These are phyloP conservation scores for Cyclophora punctaria DNA, from an alignment of 2,888 invertebrate species.

Conservation along the genomic window DNA sequence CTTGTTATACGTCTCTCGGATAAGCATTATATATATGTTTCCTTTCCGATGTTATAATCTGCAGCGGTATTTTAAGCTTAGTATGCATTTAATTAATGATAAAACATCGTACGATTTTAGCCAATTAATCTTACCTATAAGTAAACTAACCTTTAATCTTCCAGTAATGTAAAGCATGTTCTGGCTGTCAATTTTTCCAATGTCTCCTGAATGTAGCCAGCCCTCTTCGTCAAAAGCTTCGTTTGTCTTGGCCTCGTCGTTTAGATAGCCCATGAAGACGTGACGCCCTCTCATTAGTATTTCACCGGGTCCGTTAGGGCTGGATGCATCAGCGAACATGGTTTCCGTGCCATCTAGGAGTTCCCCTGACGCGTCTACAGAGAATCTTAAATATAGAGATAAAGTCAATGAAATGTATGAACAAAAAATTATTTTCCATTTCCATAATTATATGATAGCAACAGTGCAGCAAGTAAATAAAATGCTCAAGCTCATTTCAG, in stretches of 20 bases:
- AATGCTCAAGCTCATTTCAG: too few species aligned
- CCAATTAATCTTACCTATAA: too few species aligned
- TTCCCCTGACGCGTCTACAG: slow-evolving; percentile 83
- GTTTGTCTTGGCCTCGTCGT: slow-evolving; percentile 82
- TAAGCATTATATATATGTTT: too few species aligned
- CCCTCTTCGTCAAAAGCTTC: slow-evolving; percentile 86
- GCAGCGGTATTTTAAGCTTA: too few species aligned
- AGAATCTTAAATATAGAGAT: slow-evolving; percentile 49
- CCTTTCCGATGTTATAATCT: too few species aligned
- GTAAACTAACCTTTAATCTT: slow-evolving; percentile 68
- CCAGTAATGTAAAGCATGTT: slow-evolving; percentile 87
- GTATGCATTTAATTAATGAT: too few species aligned
- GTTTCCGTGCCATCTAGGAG: slow-evolving; percentile 81
- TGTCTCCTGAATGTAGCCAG: slow-evolving; percentile 92
- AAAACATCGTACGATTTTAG: too few species aligned
- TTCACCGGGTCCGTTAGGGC: slow-evolving; percentile 85
- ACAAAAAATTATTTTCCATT: too few species aligned
- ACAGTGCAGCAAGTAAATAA: too few species aligned
- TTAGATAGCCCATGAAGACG: slow-evolving; percentile 93
- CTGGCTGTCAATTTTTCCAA: slow-evolving; percentile 85
- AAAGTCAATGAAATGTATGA: too few species aligned
- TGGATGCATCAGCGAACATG: slow-evolving; percentile 80
- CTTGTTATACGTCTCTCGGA: too few species aligned
- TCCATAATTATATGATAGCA: too few species aligned
- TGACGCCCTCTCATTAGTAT: slow-evolving; percentile 89